Conservation (phyloP, 1,140 invertebrate species). For the Chrysomallon squamiferum region DNA sequence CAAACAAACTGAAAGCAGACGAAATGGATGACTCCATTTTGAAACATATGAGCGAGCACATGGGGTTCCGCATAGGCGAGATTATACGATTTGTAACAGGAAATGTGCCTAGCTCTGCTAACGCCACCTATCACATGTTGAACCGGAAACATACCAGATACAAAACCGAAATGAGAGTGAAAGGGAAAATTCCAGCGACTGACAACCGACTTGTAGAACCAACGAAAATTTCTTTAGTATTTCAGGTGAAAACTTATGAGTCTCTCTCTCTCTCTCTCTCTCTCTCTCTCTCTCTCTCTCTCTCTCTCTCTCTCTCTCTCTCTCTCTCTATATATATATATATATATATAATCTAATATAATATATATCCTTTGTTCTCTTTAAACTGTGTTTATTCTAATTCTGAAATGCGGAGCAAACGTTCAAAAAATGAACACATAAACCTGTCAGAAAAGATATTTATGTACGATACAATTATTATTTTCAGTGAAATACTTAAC, state of each 20-base stretch:
- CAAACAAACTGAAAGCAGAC: conserved; percentile 48
- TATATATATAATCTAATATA: not conserved
- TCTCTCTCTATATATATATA: no score
- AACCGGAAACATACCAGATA: conserved; percentile 37
- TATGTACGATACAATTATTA: no score
- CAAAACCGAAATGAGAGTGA: conserved; percentile 24
- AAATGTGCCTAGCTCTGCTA: conserved; percentile 53
- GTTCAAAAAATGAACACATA: no score
- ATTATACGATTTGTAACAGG: conserved; percentile 54
- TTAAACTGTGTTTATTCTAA: no score
- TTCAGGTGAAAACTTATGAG: conserved; percentile 15
- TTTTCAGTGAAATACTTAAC: no score
- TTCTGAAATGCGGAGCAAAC: no score
- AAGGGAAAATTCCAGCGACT: conserved; percentile 20
- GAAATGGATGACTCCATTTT: conserved; percentile 51
- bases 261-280: not conserved
- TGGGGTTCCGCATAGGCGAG: conserved; percentile 54
- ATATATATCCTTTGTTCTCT: not conserved
- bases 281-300: conserved; percentile 6
- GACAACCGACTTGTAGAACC: conserved; percentile 15
- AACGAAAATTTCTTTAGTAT: conserved; percentile 20
- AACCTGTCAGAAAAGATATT: no score
- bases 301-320: conserved; percentile 3
- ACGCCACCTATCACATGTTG: conserved; percentile 57
- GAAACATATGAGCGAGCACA: conserved; percentile 54